Percentiles rank a stretch among this genome's conserved stretches.
Evolutionary conservation across 2,797 vertebrate genomes (phyloP).

Genomic region (Phyllotis vaccarum): DNA sequence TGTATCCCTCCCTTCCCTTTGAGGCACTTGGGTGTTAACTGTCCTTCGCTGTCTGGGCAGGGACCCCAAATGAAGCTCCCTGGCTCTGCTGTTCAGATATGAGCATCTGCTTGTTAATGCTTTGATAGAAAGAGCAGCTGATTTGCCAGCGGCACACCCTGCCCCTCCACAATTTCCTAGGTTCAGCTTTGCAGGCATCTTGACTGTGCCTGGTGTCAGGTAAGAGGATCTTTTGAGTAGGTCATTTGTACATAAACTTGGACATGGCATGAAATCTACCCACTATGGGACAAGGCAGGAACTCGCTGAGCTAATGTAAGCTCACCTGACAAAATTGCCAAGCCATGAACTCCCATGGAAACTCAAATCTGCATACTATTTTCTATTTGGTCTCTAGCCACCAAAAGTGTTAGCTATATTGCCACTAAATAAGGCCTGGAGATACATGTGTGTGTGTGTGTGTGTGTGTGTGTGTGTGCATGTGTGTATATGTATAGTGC

Average conservation of each 20-base stretch:
- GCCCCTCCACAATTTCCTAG: not conserved
- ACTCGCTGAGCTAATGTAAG: slow-evolving; percentile 29
- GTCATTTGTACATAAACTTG: slow-evolving; percentile 64
- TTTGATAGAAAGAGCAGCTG: slow-evolving; percentile 38
- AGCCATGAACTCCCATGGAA: slow-evolving; percentile 41
- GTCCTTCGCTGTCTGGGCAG: not conserved
- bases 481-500: too few species aligned
- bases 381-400: slow-evolving; percentile 41
- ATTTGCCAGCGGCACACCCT: slow-evolving; percentile 5
- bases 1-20: not conserved
- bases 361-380: slow-evolving; percentile 9
- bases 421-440: slow-evolving; percentile 73
- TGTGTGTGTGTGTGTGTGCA: too few species aligned
- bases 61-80: slow-evolving; percentile 10
- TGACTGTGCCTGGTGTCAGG: not conserved
- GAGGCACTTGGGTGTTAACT: slow-evolving; percentile 19
- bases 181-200: not conserved
- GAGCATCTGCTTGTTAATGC: slow-evolving; percentile 62
- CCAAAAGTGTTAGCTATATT: slow-evolving; percentile 31
- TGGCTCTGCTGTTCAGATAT: not conserved
- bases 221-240: slow-evolving; percentile 11
- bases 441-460: too few species aligned
- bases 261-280: slow-evolving; percentile 45
- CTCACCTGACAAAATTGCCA: slow-evolving; percentile 61
- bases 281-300: slow-evolving; percentile 2